phyloP scores from a whole-genome alignment of 35 echinoderm and acorn worm species.

The Ophioderma brevispina region DNA sequence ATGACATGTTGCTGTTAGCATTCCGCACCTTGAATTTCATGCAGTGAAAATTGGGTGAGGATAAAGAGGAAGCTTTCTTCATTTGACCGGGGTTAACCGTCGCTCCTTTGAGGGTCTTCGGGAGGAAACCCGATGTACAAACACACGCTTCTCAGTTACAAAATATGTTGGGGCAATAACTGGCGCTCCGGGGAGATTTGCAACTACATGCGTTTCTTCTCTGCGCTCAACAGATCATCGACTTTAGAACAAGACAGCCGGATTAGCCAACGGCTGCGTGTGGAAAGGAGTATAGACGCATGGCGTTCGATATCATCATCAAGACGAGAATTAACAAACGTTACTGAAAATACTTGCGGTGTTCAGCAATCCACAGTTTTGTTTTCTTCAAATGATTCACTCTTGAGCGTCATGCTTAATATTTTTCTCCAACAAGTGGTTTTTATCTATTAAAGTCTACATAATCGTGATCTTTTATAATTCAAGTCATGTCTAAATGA shows the following conservation, averaged over 20 bases:
- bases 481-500: no score
- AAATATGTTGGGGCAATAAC: constrained; percentile 2
- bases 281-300: neutral
- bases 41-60: neutral
- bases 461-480: no score
- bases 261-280: neutral
- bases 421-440: no score
- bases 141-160: neutral
- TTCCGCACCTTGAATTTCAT: neutral
- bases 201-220: neutral
- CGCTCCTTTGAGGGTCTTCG: constrained; percentile 3
- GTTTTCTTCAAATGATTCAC: no score
- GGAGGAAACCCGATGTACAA: neutral
- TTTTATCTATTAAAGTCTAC: no score
- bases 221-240: neutral
- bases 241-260: neutral
- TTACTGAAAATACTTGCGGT: no score
- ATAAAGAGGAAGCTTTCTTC: neutral
- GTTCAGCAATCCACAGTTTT: no score
- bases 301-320: no score
- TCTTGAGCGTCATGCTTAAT: no score
- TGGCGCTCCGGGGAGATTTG: neutral
- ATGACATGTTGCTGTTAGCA: neutral
- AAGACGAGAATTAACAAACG: no score
- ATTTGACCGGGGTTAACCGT: constrained; percentile 1